A percentile compares a stretch with the other conserved stretches of the same genome.
phyloP scores from a whole-genome alignment of 2,797 vertebrate species.

The Protonibea diacanthus region DNA sequence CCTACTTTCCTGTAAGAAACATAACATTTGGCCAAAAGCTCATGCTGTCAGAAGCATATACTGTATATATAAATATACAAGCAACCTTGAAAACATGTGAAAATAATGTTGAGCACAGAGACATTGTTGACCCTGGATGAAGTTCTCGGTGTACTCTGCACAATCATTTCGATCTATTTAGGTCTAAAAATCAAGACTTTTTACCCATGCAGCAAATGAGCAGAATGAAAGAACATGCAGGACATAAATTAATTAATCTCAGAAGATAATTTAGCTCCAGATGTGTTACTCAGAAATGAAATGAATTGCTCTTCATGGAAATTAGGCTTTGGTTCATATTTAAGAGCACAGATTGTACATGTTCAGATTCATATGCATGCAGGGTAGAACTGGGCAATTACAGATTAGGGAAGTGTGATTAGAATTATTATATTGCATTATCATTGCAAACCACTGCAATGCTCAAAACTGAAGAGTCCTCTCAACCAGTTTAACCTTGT shows the following conservation, averaged over 20 bases:
- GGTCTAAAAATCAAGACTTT: neutral
- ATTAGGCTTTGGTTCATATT: neutral
- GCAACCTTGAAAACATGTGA: neutral
- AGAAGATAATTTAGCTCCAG: slow-evolving; percentile 4
- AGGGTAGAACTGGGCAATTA: neutral
- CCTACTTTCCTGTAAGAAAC: neutral
- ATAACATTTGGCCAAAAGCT: neutral
- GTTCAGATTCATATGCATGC: too few species aligned
- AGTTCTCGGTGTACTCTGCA: neutral
- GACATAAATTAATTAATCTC: neutral
- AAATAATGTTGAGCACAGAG: neutral
- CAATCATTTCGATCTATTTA: neutral
- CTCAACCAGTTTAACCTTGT: neutral
- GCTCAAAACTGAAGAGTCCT: neutral
- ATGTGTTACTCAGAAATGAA: slow-evolving; percentile 2
- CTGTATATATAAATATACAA: neutral
- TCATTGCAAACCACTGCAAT: neutral
- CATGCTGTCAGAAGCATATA: too few species aligned
- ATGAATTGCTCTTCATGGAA: slow-evolving; percentile 4
- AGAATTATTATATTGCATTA: neutral
- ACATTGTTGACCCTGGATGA: neutral
- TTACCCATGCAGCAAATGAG: too few species aligned
- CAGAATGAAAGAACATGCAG: neutral
- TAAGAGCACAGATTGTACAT: too few species aligned
- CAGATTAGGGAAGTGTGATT: neutral